These are phyloP conservation scores for Agrochola circellaris DNA, from an alignment of 2,888 invertebrate species.

Conservation along the genomic window DNA sequence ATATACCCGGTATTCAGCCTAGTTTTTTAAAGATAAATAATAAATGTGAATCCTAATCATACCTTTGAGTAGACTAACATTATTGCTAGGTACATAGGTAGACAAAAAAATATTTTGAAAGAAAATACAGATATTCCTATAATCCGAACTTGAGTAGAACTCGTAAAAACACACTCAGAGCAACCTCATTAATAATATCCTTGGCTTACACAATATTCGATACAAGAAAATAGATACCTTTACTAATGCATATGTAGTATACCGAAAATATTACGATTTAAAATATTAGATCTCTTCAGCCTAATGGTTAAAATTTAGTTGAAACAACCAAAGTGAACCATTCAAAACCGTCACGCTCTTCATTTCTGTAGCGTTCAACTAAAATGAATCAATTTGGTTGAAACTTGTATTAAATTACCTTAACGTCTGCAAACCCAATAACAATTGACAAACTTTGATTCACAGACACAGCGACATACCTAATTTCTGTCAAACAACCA, in stretches of 20 bases:
- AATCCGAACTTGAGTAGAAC: background rate
- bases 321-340: background rate
- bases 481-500: slow-evolving; percentile 1
- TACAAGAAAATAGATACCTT: background rate
- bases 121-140: background rate
- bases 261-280: background rate
- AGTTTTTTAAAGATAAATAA: slow-evolving; percentile 16
- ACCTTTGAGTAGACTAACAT: background rate
- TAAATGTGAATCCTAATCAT: slow-evolving; percentile 1
- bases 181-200: background rate
- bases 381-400: background rate
- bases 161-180: background rate
- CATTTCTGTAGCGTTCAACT: background rate
- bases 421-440: background rate
- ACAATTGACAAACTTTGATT: slow-evolving; percentile 10
- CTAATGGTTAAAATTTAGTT: background rate
- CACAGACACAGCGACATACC: background rate
- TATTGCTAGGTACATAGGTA: background rate
- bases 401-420: background rate
- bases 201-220: background rate
- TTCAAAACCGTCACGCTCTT: background rate
- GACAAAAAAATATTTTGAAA: background rate
- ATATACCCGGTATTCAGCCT: background rate
- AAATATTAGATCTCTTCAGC: background rate
- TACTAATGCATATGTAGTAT: background rate